These are phyloP conservation scores for Schizotus pectinicornis DNA, from an alignment of 2,888 invertebrate genomes.

Conservation along the genomic window DNA sequence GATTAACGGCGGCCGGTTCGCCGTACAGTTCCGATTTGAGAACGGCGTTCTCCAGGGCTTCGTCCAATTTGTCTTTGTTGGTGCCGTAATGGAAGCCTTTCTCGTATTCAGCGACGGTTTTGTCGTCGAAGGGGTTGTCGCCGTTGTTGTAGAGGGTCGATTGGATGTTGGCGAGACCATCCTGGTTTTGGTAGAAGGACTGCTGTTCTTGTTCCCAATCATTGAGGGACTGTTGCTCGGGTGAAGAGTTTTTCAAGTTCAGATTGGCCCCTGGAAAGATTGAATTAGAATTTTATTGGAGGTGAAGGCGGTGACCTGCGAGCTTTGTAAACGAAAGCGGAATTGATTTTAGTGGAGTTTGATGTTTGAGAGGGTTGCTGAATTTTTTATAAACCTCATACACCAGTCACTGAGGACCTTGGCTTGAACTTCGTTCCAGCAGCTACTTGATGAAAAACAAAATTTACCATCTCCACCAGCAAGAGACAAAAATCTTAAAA, in stretches of 20 bases:
- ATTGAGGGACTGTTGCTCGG: slow-evolving; percentile 39
- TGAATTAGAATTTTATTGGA: too few species aligned
- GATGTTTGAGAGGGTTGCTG: too few species aligned
- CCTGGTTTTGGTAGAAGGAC: slow-evolving; percentile 30
- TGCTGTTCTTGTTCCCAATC: slow-evolving; percentile 44
- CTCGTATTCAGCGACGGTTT: slow-evolving; percentile 54
- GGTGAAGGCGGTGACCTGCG: too few species aligned
- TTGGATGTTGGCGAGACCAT: slow-evolving; percentile 42
- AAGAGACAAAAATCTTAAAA: too few species aligned
- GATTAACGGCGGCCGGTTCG: slow-evolving; percentile 63
- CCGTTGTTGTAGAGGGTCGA: slow-evolving; percentile 48
- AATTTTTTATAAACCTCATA: too few species aligned
- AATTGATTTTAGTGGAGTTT: too few species aligned
- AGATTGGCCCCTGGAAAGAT: slow-evolving; percentile 31
- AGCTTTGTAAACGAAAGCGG: too few species aligned
- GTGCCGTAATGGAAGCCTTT: slow-evolving; percentile 55
- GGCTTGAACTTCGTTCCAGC: too few species aligned
- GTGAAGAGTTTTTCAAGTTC: slow-evolving; percentile 36
- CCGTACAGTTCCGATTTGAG: slow-evolving; percentile 68
- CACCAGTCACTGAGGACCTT: too few species aligned
- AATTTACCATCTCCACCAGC: too few species aligned
- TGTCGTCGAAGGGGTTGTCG: slow-evolving; percentile 50
- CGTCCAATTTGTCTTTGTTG: slow-evolving; percentile 54
- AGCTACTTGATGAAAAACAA: too few species aligned
- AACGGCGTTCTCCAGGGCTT: slow-evolving; percentile 65